These are phyloP conservation scores for Phalera bucephala DNA, from an alignment of 2,888 invertebrate genomes.

Conservation along the genomic window DNA sequence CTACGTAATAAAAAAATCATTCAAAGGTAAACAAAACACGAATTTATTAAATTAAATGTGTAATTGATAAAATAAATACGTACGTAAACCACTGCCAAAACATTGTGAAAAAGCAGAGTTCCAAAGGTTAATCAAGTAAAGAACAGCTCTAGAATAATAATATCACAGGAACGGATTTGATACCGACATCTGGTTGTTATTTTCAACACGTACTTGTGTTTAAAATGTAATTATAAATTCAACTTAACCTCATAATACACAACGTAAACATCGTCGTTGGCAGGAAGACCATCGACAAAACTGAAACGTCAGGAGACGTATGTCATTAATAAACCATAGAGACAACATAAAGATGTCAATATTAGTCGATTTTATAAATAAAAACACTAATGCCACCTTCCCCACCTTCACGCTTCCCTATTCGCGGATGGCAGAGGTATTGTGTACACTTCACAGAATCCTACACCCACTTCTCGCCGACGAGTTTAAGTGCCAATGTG, in stretches of 20 bases:
- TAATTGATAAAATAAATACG: conserved; percentile 14
- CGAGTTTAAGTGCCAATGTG: too few relatives aligned
- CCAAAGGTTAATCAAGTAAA: conserved; percentile 1
- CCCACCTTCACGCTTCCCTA: too few relatives aligned
- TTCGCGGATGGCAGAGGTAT: too few relatives aligned
- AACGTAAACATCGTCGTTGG: conserved; percentile 24
- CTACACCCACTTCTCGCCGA: too few relatives aligned
- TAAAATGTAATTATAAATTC: conserved; percentile 5
- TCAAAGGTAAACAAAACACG: neutral
- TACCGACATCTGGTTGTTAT: conserved; percentile 11
- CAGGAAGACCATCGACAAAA: conserved; percentile 8
- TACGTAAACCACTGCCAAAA: conserved; percentile 25
- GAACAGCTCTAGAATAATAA: conserved; percentile 5
- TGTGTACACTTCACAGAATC: too few relatives aligned
- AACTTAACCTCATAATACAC: conserved; percentile 18
- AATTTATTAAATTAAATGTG: too few relatives aligned
- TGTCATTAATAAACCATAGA: too few relatives aligned
- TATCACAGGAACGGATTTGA: conserved; percentile 1
- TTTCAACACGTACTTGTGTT: conserved; percentile 7
- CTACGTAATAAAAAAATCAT: neutral
- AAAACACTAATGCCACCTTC: too few relatives aligned
- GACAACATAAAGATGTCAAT: too few relatives aligned
- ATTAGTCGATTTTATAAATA: too few relatives aligned
- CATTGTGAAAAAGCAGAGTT: conserved; percentile 13
- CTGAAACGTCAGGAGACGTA: too few relatives aligned